Percentiles rank a stretch among this genome's conserved stretches.
phyloP scores from a whole-genome alignment of 2,888 invertebrate species.

The Bedellia somnulentella region DNA sequence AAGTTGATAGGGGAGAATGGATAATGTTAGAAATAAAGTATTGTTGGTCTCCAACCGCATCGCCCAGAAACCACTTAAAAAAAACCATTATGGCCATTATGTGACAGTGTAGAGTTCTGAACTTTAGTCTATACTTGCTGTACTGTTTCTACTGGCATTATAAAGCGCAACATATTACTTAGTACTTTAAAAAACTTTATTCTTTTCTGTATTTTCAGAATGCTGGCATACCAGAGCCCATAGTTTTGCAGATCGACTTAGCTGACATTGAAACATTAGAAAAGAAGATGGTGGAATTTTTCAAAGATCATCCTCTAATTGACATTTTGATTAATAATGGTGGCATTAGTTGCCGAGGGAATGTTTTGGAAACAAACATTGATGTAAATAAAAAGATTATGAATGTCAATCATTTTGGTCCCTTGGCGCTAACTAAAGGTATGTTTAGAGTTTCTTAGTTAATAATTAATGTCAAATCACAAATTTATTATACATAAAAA shows the following conservation, averaged over 20 bases:
- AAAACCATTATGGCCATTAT: too few relatives aligned
- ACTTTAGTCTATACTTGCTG: too few relatives aligned
- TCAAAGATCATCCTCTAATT: conserved; percentile 71
- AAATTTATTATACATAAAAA: too few relatives aligned
- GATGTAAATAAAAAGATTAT: conserved; percentile 87
- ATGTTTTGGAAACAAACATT: conserved; percentile 70
- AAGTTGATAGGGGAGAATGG: too few relatives aligned
- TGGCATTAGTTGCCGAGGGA: conserved; percentile 81
- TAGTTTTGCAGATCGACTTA: conserved; percentile 75
- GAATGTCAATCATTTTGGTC: conserved; percentile 93
- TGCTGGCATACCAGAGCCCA: conserved; percentile 71
- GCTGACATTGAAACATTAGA: conserved; percentile 68
- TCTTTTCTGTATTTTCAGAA: too few relatives aligned
- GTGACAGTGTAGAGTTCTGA: too few relatives aligned
- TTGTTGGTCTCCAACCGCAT: too few relatives aligned
- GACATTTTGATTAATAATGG: conserved; percentile 94
- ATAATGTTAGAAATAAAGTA: too few relatives aligned
- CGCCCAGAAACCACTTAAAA: too few relatives aligned
- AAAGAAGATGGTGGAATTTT: conserved; percentile 64
- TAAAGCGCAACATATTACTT: too few relatives aligned
- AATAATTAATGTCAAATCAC: not conserved
- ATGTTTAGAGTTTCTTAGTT: conserved; percentile 12
- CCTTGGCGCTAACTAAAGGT: conserved; percentile 91
- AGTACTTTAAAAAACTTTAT: too few relatives aligned
- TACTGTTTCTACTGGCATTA: too few relatives aligned